Evolutionary conservation across 2,797 vertebrate genomes (phyloP).

Genomic region (Peromyscus attwateri): DNA sequence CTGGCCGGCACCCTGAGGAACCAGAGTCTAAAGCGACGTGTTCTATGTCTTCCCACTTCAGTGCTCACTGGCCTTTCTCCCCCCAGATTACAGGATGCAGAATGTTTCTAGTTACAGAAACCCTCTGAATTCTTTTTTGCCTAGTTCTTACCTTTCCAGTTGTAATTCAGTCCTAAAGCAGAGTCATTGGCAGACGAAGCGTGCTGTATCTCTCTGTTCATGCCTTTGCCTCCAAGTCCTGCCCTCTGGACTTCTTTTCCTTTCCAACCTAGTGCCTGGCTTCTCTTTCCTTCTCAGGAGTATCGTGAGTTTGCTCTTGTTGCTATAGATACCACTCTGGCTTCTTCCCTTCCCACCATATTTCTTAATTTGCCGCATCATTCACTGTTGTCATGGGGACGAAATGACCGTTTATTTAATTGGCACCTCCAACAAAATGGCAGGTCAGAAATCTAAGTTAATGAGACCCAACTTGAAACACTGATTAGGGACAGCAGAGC

Average conservation of each 20-base stretch:
- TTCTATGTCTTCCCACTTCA: background rate
- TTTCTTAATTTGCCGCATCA: constrained; percentile 67
- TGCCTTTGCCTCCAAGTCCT: background rate
- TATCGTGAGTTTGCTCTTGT: constrained; percentile 29
- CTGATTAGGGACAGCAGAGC: background rate
- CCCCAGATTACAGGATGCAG: background rate
- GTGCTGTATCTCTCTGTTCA: background rate
- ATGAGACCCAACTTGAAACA: constrained; percentile 37
- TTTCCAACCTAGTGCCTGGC: background rate
- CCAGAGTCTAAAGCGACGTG: fast-evolving
- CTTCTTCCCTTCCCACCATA: constrained; percentile 44
- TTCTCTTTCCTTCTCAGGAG: constrained; percentile 5
- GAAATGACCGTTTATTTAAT: constrained; percentile 62
- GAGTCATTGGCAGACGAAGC: background rate
- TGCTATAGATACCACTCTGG: constrained; percentile 64
- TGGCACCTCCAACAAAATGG: constrained; percentile 65
- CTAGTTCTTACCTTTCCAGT: background rate
- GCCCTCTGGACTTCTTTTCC: background rate
- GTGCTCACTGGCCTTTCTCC: background rate
- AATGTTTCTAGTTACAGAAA: background rate
- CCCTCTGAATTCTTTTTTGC: background rate
- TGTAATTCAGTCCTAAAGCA: constrained; percentile 56
- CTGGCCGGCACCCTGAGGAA: background rate
- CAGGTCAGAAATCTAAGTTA: constrained; percentile 39
- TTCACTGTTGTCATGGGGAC: constrained; percentile 71